A percentile compares a stretch with the other conserved stretches of the same genome.
These are phyloP conservation scores for Metallyticus violacea DNA, from an alignment of 2,888 invertebrate species.

Conservation along the genomic window DNA sequence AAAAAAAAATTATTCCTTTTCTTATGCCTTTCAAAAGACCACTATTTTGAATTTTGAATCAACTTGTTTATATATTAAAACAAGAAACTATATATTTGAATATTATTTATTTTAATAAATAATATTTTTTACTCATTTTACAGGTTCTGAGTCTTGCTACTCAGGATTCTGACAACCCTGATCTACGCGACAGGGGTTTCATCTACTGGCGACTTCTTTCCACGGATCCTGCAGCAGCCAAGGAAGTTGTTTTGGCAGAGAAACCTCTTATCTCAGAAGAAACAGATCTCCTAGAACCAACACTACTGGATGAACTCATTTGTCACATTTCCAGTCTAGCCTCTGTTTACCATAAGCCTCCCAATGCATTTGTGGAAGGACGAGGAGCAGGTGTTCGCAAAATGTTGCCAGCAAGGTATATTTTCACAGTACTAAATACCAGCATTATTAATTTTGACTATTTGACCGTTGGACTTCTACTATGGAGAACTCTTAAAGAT, in stretches of 20 bases:
- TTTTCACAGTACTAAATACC: conserved; percentile 33
- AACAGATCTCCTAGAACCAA: conserved; percentile 96
- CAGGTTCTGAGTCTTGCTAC: conserved; percentile 82
- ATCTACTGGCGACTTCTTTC: conserved; percentile 98
- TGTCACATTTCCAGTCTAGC: conserved; percentile 98
- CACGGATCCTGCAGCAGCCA: conserved; percentile 98
- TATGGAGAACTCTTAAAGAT: no score
- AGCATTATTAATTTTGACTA: conserved; percentile 43
- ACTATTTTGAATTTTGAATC: no score
- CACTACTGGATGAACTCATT: conserved; percentile 94
- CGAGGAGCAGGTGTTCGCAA: conserved; percentile 71
- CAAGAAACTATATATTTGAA: not conserved
- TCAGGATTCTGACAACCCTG: conserved; percentile 95
- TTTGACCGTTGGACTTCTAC: conserved; percentile 41
- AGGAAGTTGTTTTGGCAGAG: conserved; percentile 97
- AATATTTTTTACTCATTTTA: conserved; percentile 4
- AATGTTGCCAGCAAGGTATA: conserved; percentile 67
- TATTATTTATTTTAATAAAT: not conserved
- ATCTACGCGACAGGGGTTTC: conserved; percentile 95
- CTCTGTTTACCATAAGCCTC: conserved; percentile 98
- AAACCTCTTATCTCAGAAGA: conserved; percentile 99
- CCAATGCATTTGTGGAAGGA: conserved; percentile 97
- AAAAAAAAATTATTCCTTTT: no score
- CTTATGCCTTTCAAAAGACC: no score
- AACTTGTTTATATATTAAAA: not conserved